These are phyloP conservation scores for Baryphthengus martii DNA, from an alignment of 2,113 vertebrate species.

Conservation along the genomic window DNA sequence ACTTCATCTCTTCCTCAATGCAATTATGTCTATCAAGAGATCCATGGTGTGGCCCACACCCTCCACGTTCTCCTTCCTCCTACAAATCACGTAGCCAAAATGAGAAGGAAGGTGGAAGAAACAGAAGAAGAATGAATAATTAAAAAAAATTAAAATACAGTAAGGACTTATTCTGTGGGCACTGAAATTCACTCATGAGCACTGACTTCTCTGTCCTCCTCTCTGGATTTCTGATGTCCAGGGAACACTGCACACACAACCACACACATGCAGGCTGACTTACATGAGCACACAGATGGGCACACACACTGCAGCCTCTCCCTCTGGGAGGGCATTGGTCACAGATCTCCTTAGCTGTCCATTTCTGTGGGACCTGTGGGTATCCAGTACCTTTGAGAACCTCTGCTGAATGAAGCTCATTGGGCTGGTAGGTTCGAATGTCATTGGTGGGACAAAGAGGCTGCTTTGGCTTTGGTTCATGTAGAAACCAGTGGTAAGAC, in stretches of 20 bases:
- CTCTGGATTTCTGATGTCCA: background rate
- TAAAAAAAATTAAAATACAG: background rate
- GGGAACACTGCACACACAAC: background rate
- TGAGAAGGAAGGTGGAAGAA: background rate
- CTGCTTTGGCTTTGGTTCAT: background rate
- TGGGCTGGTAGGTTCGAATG: background rate
- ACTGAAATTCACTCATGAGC: accelerated
- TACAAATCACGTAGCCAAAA: background rate
- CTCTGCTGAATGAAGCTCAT: background rate
- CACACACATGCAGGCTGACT: too few relatives aligned
- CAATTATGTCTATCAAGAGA: background rate
- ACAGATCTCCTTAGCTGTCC: background rate
- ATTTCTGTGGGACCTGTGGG: background rate
- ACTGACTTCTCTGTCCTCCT: background rate
- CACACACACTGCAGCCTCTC: background rate
- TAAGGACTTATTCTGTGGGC: background rate
- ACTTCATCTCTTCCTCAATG: background rate
- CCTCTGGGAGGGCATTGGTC: background rate
- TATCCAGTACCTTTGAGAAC: background rate
- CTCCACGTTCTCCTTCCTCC: background rate
- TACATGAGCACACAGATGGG: background rate
- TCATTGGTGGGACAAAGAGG: background rate
- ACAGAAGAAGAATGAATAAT: accelerated
- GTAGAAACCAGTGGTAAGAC: background rate
- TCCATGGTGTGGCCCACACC: background rate